Base-by-base conservation (phyloP, 2,888 invertebrate genomes). In the Dendrolimus houi region DNA sequence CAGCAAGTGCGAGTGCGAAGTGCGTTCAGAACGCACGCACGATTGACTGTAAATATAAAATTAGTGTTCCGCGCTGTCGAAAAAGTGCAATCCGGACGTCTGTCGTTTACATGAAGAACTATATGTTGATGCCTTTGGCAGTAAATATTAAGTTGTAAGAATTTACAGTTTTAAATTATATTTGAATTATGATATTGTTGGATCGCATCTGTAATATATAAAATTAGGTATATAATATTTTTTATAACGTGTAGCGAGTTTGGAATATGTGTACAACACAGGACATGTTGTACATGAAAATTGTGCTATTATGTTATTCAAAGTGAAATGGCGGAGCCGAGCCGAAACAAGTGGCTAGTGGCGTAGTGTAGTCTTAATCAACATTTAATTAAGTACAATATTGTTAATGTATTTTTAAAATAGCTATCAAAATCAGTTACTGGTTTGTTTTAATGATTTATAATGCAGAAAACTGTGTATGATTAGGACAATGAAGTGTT, bases 121-220 rank as follows among this genome's bases (percentile, higher is more conserved):
- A 3, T 29, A 29, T 76, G 71, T 70, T 72, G 73, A 47, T 9
- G 47, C 47, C 47, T 72, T 73, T 67, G 69, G 72, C 75, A 76
- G 73, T 68, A 66, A 71, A 70, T 71, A 72, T 76, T 69, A 79
- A 84, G 74, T 57, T 52, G 62, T 83, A 82, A 82, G 78, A 70
- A 82, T 79, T 83, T 83, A 82, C 80, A 70, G 80, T 74, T 87
- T 87, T 87, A 88, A 84, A 87, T 82, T 83, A 72, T 71, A 82
- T 81, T 80, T 79, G 76, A 83, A 81, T 83, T 84, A 88, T 85
- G 83, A 83, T 84, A 83, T 83, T 87, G 87, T 87, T 87, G 85
- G 77, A 79, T 78, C 72, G 73, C 79, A 81, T 78, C 73, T 89
- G 87, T 87, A 88, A 86, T 86, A 88, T 89, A 88, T 85, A 67